Percentiles rank a stretch among this genome's conserved stretches.
phyloP scores from a whole-genome alignment of 2,888 invertebrate species.

The Drosophila conformis region DNA sequence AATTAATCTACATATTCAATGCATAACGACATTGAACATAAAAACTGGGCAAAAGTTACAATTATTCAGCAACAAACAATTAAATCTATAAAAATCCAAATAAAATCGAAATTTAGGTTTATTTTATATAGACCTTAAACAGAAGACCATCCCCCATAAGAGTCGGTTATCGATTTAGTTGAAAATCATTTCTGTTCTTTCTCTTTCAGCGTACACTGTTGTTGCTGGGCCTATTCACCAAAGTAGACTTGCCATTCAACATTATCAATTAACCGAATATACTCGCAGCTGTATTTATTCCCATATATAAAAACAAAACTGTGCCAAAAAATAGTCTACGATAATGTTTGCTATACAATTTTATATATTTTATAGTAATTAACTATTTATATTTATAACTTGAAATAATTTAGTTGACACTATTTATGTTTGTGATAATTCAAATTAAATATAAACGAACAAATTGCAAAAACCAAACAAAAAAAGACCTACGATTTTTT shows the following conservation, averaged over 20 bases:
- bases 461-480: slow-evolving; percentile 9
- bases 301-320: slow-evolving; percentile 33
- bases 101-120: background rate
- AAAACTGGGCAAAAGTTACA: background rate
- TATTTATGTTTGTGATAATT: slow-evolving; percentile 75
- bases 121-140: background rate
- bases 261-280: slow-evolving; percentile 23
- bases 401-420: slow-evolving; percentile 61
- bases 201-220: slow-evolving; percentile 27
- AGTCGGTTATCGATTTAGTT: background rate
- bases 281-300: slow-evolving; percentile 30
- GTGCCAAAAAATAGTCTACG: slow-evolving; percentile 67
- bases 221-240: background rate
- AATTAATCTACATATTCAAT: background rate
- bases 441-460: slow-evolving; percentile 57
- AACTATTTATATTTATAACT: slow-evolving; percentile 59
- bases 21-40: background rate
- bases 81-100: background rate
- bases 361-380: slow-evolving; percentile 56
- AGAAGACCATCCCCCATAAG: background rate
- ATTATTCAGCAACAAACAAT: background rate
- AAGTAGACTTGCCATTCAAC: slow-evolving; percentile 38
- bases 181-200: background rate
- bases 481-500: background rate
- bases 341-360: slow-evolving; percentile 33